Conservation (phyloP, 2,113 vertebrate species). For the Pardalotus punctatus region DNA sequence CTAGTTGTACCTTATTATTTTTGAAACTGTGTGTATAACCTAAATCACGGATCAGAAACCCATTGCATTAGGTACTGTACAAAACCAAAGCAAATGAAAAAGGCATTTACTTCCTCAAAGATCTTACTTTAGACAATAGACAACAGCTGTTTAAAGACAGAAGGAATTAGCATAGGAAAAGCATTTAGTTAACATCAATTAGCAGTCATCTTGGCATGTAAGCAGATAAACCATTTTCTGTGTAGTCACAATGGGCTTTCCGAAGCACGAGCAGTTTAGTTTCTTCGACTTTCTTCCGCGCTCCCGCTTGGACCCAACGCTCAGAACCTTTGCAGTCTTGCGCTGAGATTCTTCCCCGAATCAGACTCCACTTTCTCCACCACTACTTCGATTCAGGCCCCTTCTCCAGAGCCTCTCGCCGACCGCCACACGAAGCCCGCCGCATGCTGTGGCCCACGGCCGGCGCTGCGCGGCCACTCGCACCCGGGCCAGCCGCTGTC, state of each 20-base stretch:
- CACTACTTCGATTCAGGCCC: no score
- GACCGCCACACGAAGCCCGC: no score
- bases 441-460: no score
- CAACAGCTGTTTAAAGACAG: background rate
- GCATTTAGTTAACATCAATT: background rate
- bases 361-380: no score
- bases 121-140: background rate
- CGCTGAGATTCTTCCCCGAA: no score
- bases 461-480: no score
- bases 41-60: background rate
- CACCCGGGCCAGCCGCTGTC: no score
- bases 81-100: background rate
- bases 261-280: no score
- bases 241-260: background rate
- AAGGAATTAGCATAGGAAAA: background rate
- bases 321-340: no score
- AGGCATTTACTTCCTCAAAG: background rate
- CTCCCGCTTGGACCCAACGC: no score
- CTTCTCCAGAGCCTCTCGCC: no score
- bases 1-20: background rate
- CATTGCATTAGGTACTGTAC: background rate
- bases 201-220: background rate
- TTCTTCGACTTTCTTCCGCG: no score
- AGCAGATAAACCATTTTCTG: background rate
- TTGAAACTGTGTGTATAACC: background rate